Evolutionary conservation across 2,888 invertebrate genomes (phyloP), one percentile per base, ranked within the genome.

Genomic region (Pristionchus mayeri): DNA sequence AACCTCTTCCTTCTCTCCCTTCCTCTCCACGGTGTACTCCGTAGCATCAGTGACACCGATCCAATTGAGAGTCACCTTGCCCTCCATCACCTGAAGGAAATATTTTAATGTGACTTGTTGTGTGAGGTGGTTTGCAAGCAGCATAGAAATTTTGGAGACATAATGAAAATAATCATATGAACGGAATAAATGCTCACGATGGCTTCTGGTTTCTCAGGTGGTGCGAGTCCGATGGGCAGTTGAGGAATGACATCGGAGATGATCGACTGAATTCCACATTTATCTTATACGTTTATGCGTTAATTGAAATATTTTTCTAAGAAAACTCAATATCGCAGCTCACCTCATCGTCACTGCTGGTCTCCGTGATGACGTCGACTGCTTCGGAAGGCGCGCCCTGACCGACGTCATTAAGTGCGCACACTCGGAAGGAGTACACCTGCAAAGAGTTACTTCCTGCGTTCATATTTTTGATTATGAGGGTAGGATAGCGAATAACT

Each of bases 381-480:
- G 89, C 86, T 27, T 89, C 88, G 24, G 87, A 89, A 40, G 91
- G 91, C 24, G 89, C 88, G 7, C 87, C 87, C 78, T 89, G 88
- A 60, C 91, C 91, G n/a, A 91, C 90, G 34, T 90, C 90, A 84
- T 91, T 91, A n/a, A 90, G 86, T 34, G 90, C 90, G 2, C 88
- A 63, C 24, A 90, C 87, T 34, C 89, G 87, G 90, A 90, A 91
- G 30, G 90, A 88, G 84, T 91, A 91, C 18, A 89, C 88, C 78
- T 80, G 30, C 3, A 27, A n/a, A n/a, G n/a, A 52, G 27, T 27
- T 27, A 40, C 30, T 79, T 24, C 30, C n/a, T 18, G 7, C 52
- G 24, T 79, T 48, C 9, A 7, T 27, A 44, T 34, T 79, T n/a
- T 71, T 11, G 7, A 30, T 37, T 18, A 30, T 71, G 34, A 21